Evolutionary conservation across 2,888 invertebrate genomes (phyloP).

Genomic region (Podabrus alpinus): DNA sequence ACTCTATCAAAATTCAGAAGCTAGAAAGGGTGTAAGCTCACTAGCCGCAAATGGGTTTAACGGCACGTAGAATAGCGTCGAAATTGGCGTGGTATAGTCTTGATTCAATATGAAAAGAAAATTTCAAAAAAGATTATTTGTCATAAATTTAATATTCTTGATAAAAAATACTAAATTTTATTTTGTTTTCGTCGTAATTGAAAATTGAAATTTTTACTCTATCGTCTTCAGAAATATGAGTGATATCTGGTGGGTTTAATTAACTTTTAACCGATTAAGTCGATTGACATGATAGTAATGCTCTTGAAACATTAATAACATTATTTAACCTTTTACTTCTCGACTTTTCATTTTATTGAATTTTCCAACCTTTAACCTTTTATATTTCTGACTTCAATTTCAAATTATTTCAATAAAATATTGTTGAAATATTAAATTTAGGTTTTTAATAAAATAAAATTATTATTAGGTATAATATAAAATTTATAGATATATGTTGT

Average conservation of each 20-base stretch:
- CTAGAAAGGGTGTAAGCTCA: slow-evolving; percentile 12
- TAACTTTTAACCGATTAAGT: background rate
- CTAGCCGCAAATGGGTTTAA: slow-evolving; percentile 24
- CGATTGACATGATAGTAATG: background rate
- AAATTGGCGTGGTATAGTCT: slow-evolving; percentile 21
- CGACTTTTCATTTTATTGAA: background rate
- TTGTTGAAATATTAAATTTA: background rate
- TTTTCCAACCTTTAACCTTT: background rate
- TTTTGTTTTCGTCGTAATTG: background rate
- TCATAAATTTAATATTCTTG: background rate
- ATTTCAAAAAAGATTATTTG: background rate
- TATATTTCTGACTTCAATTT: background rate
- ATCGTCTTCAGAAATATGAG: background rate
- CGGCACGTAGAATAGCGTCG: slow-evolving; percentile 31
- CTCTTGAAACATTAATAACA: background rate
- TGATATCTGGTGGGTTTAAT: background rate
- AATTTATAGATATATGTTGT: too few relatives aligned
- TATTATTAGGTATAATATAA: too few relatives aligned
- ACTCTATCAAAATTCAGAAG: slow-evolving; percentile 20
- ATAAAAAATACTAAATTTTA: background rate
- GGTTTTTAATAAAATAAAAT: background rate
- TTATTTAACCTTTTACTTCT: background rate
- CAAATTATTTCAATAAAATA: background rate
- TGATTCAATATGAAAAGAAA: slow-evolving; percentile 29
- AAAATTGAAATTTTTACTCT: background rate